Conservation (phyloP, 2,113 vertebrate species). For the Rhinoderma darwinii region DNA sequence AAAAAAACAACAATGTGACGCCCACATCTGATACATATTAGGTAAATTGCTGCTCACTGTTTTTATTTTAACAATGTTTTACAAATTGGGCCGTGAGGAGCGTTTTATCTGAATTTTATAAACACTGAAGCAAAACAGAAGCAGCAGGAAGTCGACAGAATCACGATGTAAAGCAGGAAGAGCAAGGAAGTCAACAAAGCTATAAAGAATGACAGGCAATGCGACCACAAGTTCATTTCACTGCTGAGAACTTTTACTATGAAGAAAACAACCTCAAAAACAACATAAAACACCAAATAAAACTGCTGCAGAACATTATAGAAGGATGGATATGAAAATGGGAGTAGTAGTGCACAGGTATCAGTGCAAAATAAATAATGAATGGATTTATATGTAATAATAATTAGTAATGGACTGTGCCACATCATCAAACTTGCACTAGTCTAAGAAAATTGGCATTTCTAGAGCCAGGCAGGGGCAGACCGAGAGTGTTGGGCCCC, state of each 20-base stretch:
- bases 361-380: too few species aligned
- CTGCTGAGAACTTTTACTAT: neutral
- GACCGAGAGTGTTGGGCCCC: too few species aligned
- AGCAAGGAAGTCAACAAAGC: neutral
- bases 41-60: neutral
- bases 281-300: too few species aligned
- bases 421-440: too few species aligned
- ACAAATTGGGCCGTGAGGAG: conserved; percentile 1
- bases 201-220: neutral
- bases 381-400: too few species aligned
- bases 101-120: neutral
- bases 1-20: neutral
- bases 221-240: neutral
- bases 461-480: too few species aligned
- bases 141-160: neutral
- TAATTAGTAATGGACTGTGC: too few species aligned
- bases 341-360: too few species aligned
- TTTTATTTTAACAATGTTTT: conserved; percentile 36
- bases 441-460: too few species aligned
- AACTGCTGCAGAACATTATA: too few species aligned
- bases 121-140: conserved; percentile 21
- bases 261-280: too few species aligned
- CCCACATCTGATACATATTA: neutral
- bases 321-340: too few species aligned
- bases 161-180: neutral